Conservation (phyloP, 2,888 invertebrate species). For the Pterostichus niger region DNA sequence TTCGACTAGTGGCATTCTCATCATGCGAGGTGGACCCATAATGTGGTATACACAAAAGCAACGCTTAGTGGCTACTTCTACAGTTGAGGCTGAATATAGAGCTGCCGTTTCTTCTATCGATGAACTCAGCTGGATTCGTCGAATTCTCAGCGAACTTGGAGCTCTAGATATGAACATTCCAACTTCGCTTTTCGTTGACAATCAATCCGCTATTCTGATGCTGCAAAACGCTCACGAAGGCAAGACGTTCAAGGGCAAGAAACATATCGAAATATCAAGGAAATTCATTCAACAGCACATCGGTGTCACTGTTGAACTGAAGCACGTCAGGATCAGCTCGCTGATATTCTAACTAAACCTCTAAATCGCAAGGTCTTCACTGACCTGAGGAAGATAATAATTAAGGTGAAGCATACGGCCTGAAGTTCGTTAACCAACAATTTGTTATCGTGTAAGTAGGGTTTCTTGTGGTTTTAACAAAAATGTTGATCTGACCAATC, state of each 20-base stretch:
- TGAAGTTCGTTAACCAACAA: too few species aligned
- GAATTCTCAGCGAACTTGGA: constrained; percentile 68
- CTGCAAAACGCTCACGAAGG: constrained; percentile 70
- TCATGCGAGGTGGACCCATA: too few species aligned
- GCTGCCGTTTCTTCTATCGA: neutral
- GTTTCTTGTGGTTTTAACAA: too few species aligned
- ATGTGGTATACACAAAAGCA: too few species aligned
- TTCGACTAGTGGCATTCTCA: too few species aligned
- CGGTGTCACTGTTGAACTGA: constrained; percentile 66
- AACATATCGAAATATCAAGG: constrained; percentile 69
- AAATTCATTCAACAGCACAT: constrained; percentile 70
- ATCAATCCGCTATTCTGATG: constrained; percentile 71
- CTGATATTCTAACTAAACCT: constrained; percentile 69
- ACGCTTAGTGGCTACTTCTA: too few species aligned
- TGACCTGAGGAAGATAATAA: constrained; percentile 67
- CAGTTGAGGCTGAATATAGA: too few species aligned
- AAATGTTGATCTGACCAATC: too few species aligned
- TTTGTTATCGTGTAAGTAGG: too few species aligned
- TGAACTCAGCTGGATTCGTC: neutral
- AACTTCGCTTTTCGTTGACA: constrained; percentile 70
- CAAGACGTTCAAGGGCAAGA: too few species aligned
- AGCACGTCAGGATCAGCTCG: constrained; percentile 68
- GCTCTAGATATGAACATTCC: constrained; percentile 71
- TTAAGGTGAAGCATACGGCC: too few species aligned
- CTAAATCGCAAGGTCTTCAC: constrained; percentile 66